Evolutionary conservation across 2,113 vertebrate species (phyloP), one percentile per base, ranked within the genome.

Genomic region (Notiomystis cincta): DNA sequence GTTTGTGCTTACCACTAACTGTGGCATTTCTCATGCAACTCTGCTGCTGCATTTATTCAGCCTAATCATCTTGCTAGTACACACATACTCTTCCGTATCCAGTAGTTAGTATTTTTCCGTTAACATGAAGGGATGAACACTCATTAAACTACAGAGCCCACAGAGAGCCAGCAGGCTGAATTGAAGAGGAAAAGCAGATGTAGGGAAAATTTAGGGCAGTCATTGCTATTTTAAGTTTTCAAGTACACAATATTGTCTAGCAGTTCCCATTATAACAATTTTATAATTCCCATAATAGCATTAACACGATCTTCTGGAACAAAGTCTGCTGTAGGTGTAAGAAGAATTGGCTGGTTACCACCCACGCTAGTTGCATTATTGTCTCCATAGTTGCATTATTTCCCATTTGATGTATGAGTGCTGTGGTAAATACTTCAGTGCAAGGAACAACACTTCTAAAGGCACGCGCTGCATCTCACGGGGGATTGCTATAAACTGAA

Each of bases 1-100:
- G 95, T 94, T 94, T 95, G 65, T 96, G 93, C 95, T 97, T 96
- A 93, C 96, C 72, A 71, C 94, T 96, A 88, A 86, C 94, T 93
- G 90, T 93, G 91, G 86, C 89, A 81, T 95, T 97, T 94, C 88
- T 96, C 17, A 53, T 91, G 90, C 89, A 96, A 73, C 96, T 97
- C n/a, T 13, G 30, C 84, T 96, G 92, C 90, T 89, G 86, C 88
- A 71, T 97, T 95, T 97, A 95, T 96, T 97, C 82, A 91, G 79
- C 89, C 85, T 97, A 95, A 97, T 96, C 90, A 65, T 95, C 94
- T 94, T 93, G 60, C 90, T 93, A 62, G 76, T 90, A 76, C 87
- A 93, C 87, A 94, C 60, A 91, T 16, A 75, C 38, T 51, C 69
- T 93, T 73, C 80, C 6, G 16, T 67, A 94, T 83, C 56, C 85